Percentiles rank a stretch among this genome's conserved stretches.
Evolutionary conservation across 2,113 vertebrate genomes (phyloP).

Genomic region (Camelus bactrianus): DNA sequence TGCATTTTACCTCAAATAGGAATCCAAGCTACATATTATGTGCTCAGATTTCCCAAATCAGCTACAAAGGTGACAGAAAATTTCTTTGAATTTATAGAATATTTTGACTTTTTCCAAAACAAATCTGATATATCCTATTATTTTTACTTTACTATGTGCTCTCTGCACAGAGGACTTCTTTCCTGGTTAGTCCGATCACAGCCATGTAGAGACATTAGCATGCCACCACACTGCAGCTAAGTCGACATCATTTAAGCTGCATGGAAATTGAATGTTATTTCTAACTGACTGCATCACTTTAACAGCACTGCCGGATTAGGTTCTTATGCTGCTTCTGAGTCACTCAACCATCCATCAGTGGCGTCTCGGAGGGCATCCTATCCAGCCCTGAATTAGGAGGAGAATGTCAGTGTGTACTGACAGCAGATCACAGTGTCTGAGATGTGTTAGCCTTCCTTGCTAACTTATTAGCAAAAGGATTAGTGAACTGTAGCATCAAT

Average conservation of each 20-base stretch:
- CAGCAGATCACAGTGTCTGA: neutral
- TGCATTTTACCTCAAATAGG: neutral
- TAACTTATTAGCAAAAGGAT: neutral
- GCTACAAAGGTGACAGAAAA: neutral
- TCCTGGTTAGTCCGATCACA: neutral
- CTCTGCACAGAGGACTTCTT: neutral
- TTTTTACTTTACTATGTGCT: fast-evolving
- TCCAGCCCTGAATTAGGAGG: neutral
- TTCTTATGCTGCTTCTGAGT: neutral
- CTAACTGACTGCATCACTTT: neutral
- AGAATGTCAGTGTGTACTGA: fast-evolving
- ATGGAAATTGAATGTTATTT: neutral
- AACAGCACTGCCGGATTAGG: fast-evolving
- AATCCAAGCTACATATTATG: neutral
- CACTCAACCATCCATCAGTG: neutral
- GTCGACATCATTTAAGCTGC: neutral
- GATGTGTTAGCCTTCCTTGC: fast-evolving
- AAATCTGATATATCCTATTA: neutral
- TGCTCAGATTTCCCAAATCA: neutral
- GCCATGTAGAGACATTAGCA: neutral
- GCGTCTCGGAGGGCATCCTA: fast-evolving
- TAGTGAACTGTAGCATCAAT: neutral
- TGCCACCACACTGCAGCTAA: fast-evolving
- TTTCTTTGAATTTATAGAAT: neutral
- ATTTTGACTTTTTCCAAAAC: neutral